Evolutionary conservation across 2,113 vertebrate genomes (phyloP), one percentile per base, ranked within the genome.

Genomic region (Junco hyemalis): DNA sequence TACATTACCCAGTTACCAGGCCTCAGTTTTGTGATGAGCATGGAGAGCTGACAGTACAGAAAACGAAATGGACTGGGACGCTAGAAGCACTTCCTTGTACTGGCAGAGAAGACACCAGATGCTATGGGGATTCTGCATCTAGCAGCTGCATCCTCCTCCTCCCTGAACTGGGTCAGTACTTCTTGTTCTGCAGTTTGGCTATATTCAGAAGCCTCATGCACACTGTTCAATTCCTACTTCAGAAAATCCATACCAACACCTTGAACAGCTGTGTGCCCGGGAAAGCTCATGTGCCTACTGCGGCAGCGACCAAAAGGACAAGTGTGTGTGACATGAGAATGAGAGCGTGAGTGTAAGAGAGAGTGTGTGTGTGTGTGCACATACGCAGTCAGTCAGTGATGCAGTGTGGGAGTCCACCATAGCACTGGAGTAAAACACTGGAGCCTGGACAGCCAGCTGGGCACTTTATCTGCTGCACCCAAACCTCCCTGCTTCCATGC

Each of bases 81-180:
- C 31, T 5, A 61, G 59, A 48, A 54, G 72, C 65, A 38, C 45
- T 45, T 57, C 25, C 72, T 33, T 2, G 0, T n/a, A 74, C 66
- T 63, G 42, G 29, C 18, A 15, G 20, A 70, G 28, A 50, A 56
- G 59, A 70, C 8, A 35, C 20, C 78, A 84, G 86, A 45, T 50
- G 64, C 64, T 74, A 40, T 14, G 31, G 60, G 63, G 71, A 68
- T 31, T 60, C 72, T 70, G 40, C 71, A 44, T 24, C 66, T 6
- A 77, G 56, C 53, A 92, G 90, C 69, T 81, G 64, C 73, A 64
- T 24, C 65, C 2, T 23, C 65, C 59, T 80, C 24, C 44, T 66
- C 70, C 35, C 73, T 28, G 45, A 94, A 85, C 36, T 36, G 59
- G 81, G 85, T 79, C 87, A 59, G 78, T 54, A 82, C 79, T 72